Conservation (phyloP, 2,113 vertebrate species). For the Pterocles burchelli region DNA sequence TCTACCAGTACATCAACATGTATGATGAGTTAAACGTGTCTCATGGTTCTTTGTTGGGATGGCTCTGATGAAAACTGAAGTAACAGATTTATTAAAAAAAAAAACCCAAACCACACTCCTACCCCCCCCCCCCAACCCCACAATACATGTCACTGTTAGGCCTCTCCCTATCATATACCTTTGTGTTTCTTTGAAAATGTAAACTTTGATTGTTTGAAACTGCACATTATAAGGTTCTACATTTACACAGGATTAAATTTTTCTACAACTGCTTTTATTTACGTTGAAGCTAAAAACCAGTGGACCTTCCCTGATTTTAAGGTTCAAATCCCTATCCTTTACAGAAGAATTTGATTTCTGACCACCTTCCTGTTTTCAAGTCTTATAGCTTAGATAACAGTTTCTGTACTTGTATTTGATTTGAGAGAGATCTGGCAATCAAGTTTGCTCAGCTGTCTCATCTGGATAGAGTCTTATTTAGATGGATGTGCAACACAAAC, state of each 20-base stretch:
- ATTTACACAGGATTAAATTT: background rate
- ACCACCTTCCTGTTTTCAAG: background rate
- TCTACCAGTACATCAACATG: background rate
- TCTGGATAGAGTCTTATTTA: background rate
- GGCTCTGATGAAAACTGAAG: background rate
- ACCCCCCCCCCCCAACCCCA: background rate
- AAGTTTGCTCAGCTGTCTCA: background rate
- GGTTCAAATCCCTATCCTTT: background rate
- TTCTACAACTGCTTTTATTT: background rate
- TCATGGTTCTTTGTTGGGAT: background rate
- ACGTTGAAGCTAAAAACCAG: background rate
- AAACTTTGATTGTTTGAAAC: background rate
- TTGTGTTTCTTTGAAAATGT: background rate
- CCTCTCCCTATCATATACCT: background rate
- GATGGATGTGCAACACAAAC: background rate
- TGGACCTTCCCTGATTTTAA: background rate
- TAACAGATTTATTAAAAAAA: background rate
- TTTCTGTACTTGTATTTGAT: background rate
- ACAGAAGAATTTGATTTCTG: background rate
- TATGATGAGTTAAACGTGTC: rapidly evolving
- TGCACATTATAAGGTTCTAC: background rate
- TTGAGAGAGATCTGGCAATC: background rate
- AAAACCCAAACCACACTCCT: background rate
- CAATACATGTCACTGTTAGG: background rate
- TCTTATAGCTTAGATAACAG: background rate